phyloP scores from a whole-genome alignment of 2,888 invertebrate genomes.

The Iselma pallidipennis region DNA sequence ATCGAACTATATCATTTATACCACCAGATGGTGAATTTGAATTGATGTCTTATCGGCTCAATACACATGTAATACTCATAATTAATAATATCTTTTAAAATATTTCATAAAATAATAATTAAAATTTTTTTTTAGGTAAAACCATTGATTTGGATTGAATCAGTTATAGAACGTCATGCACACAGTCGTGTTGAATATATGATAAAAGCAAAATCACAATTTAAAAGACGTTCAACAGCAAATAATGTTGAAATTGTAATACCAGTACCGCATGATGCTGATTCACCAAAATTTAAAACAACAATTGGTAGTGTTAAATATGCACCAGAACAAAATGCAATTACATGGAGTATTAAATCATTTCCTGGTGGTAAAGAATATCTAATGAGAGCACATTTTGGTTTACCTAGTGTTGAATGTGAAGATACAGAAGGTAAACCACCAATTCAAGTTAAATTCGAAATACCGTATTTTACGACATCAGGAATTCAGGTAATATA shows the following conservation, averaged over 20 bases:
- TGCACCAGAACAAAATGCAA: slow-evolving; percentile 94
- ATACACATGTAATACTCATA: slow-evolving; percentile 86
- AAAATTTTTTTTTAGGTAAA: slow-evolving; percentile 64
- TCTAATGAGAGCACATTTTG: slow-evolving; percentile 97
- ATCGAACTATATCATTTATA: slow-evolving; percentile 97
- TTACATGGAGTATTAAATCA: slow-evolving; percentile 97
- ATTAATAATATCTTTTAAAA: too few species aligned
- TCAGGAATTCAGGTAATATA: slow-evolving; percentile 89
- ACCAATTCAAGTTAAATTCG: slow-evolving; percentile 98
- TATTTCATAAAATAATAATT: too few species aligned
- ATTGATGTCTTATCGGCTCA: slow-evolving; percentile 95
- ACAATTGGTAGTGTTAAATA: slow-evolving; percentile 97
- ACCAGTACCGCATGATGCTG: slow-evolving; percentile 95
- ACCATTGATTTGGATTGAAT: slow-evolving; percentile 98
- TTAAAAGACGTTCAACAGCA: slow-evolving; percentile 95
- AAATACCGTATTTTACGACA: slow-evolving; percentile 98
- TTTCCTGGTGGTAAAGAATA: slow-evolving; percentile 99
- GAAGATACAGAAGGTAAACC: slow-evolving; percentile 96
- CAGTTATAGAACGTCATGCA: slow-evolving; percentile 95
- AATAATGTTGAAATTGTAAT: slow-evolving; percentile 98
- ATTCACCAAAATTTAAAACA: slow-evolving; percentile 97
- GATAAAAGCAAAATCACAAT: slow-evolving; percentile 99
- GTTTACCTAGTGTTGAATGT: slow-evolving; percentile 91
- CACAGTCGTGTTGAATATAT: slow-evolving; percentile 98
- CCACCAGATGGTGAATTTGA: slow-evolving; percentile 99